phyloP scores from a whole-genome alignment of 2,888 invertebrate genomes.

The Amblyjoppa proteus region DNA sequence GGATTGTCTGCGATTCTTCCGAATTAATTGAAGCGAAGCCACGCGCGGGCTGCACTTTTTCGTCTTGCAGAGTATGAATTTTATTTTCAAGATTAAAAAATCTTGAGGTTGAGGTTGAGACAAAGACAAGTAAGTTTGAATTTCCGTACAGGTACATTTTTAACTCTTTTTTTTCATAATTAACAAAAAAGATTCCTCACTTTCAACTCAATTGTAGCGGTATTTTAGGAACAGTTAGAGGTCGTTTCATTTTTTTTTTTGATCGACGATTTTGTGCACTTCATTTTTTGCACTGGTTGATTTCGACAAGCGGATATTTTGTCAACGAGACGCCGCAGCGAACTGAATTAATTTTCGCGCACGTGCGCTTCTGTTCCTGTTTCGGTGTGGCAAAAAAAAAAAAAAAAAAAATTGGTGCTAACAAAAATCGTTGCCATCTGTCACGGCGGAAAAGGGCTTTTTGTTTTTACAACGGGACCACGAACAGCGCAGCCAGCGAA shows the following conservation, averaged over 20 bases:
- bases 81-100: too few species aligned
- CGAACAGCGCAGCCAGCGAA: constrained; percentile 23
- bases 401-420: constrained; percentile 35
- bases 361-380: constrained; percentile 46
- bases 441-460: constrained; percentile 38
- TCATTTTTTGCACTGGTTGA: neutral
- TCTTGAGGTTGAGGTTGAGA: too few species aligned
- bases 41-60: too few species aligned
- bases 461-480: constrained; percentile 25
- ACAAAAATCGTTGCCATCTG: constrained; percentile 65
- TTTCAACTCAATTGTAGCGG: too few species aligned
- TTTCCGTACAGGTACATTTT: too few species aligned
- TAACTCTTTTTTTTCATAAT: too few species aligned
- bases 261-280: neutral
- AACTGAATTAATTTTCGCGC: constrained; percentile 59
- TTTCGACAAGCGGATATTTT: constrained; percentile 19
- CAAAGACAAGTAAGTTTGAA: too few species aligned
- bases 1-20: too few species aligned
- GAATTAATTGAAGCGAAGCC: too few species aligned
- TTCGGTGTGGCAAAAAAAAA: constrained; percentile 34
- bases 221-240: neutral
- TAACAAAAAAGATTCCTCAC: too few species aligned
- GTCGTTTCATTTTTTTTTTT: neutral
- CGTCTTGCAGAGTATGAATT: too few species aligned
- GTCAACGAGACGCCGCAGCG: constrained; percentile 22